Evolutionary conservation across 1,140 invertebrate genomes (phyloP), one percentile per base, ranked within the genome.

Genomic region (Diplogasteroides magnus): DNA sequence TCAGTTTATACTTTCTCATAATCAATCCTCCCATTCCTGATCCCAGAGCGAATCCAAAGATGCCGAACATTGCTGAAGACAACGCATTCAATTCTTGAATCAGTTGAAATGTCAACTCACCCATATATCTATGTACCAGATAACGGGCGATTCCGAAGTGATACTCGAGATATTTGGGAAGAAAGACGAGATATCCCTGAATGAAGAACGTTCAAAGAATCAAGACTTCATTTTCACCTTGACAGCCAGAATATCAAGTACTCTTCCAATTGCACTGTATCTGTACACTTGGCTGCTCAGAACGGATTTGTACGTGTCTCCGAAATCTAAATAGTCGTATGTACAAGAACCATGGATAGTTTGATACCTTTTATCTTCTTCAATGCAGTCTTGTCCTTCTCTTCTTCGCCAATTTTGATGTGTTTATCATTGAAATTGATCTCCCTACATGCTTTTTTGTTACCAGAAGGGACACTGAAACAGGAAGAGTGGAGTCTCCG

Each of bases 81-180:
- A 48, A 11, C 37, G 58, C n/a, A n/a, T n/a, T n/a, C n/a, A 14
- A 14, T 2, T 28, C 23, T 48, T 19, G 37, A 19, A 48, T 48
- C 19, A 19, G 37, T 19, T 48, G 19, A 6, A 19, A 19, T 48
- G 37, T 48, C 37, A 11, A 11, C 19, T 48, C 37, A 48, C 80
- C 79, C 81, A 82, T 83, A 15, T 77, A 77, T 2, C 67, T 59
- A 68, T 82, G 81, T 28, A 82, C 79, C 67, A 74, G 62, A 64
- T 83, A 83, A 48, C 78, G 80, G 25, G 80, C 81, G 56, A 82
- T 82, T 31, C 80, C 80, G 69, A 76, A 82, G 61, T 82, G 80
- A 64, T 83, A 76, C 64, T 82, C 80, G 48, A 82, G 64, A 64
- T 82, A 82, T 67, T 82, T 82, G 1, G 80, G 81, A 28, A 83